Percentiles rank a stretch among this genome's conserved stretches.
phyloP scores from a whole-genome alignment of 2,888 invertebrate species.

The Epistrophe eligans region DNA sequence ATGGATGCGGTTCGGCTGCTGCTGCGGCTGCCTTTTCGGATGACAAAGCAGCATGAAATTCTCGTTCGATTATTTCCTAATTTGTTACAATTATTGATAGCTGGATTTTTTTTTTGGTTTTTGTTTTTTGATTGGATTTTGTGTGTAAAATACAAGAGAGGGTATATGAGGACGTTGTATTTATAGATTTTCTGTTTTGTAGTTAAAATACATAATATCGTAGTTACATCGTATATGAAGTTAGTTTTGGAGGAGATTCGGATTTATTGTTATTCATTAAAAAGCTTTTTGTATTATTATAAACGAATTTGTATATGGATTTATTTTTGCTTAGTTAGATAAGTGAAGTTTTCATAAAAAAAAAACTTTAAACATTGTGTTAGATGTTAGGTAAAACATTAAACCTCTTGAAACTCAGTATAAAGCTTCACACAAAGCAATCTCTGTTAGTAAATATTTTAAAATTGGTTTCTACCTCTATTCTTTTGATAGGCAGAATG shows the following conservation, averaged over 20 bases:
- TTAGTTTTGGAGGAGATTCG: neutral
- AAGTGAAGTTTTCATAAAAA: too few relatives aligned
- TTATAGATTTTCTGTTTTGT: neutral
- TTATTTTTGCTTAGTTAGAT: neutral
- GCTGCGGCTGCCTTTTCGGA: conserved; percentile 82
- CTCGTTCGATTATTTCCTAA: conserved; percentile 83
- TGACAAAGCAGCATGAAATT: conserved; percentile 84
- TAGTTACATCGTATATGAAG: neutral
- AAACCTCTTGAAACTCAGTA: too few relatives aligned
- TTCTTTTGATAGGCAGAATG: too few relatives aligned
- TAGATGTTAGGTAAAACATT: neutral
- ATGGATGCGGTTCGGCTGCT: conserved; percentile 75
- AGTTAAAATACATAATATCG: neutral
- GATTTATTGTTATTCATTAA: neutral
- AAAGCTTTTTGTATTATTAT: neutral
- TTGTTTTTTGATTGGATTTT: conserved; percentile 54
- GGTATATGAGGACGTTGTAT: conserved; percentile 45
- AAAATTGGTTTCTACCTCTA: too few relatives aligned
- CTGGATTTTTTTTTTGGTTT: conserved; percentile 49
- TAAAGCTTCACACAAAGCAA: too few relatives aligned
- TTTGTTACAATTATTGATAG: conserved; percentile 72
- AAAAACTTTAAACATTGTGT: neutral
- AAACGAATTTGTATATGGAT: neutral
- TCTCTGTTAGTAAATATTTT: too few relatives aligned
- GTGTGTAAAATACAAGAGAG: conserved; percentile 43